Evolutionary conservation across 2,888 invertebrate species (phyloP).

Genomic region (Hypselothyrea guttata): DNA sequence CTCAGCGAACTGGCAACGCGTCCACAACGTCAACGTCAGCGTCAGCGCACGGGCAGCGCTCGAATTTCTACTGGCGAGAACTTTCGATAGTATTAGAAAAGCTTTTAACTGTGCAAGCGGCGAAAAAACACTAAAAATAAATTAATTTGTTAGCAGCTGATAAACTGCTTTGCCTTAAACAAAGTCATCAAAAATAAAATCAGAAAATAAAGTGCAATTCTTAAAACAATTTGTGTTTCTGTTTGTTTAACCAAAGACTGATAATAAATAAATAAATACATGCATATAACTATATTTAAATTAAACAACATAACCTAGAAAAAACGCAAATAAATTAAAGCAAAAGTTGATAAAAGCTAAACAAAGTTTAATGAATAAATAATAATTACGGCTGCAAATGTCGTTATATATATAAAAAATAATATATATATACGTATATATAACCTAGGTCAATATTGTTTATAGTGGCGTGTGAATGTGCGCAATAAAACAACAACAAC

Average conservation of each 20-base stretch:
- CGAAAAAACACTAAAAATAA: slow-evolving; percentile 10
- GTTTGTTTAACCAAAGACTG: slow-evolving; percentile 53
- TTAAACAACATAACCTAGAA: slow-evolving; percentile 11
- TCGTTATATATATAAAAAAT: slow-evolving; percentile 11
- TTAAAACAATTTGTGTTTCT: slow-evolving; percentile 53
- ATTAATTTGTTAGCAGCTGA: slow-evolving; percentile 12
- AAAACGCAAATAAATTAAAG: too few species aligned
- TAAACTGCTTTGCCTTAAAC: slow-evolving; percentile 67
- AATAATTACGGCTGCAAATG: slow-evolving; percentile 23
- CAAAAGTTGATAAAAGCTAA: too few species aligned
- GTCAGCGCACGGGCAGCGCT: not conserved
- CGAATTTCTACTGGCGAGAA: slow-evolving; percentile 37
- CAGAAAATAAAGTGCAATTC: slow-evolving; percentile 66
- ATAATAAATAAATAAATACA: slow-evolving; percentile 20
- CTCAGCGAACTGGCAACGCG: slow-evolving; percentile 79
- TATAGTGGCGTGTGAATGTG: slow-evolving; percentile 79
- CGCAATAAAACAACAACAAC: slow-evolving; percentile 50
- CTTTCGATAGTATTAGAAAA: slow-evolving; percentile 63
- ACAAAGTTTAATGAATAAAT: slow-evolving; percentile 5
- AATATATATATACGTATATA: slow-evolving; percentile 32
- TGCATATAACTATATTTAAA: slow-evolving; percentile 12
- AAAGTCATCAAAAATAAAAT: slow-evolving; percentile 15
- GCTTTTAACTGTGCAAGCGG: slow-evolving; percentile 44
- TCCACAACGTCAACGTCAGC: slow-evolving; percentile 62
- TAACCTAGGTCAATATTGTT: slow-evolving; percentile 82